Percentiles rank a stretch among this genome's conserved stretches.
Conservation (phyloP, 2,113 vertebrate genomes). For the Ochotona princeps region DNA sequence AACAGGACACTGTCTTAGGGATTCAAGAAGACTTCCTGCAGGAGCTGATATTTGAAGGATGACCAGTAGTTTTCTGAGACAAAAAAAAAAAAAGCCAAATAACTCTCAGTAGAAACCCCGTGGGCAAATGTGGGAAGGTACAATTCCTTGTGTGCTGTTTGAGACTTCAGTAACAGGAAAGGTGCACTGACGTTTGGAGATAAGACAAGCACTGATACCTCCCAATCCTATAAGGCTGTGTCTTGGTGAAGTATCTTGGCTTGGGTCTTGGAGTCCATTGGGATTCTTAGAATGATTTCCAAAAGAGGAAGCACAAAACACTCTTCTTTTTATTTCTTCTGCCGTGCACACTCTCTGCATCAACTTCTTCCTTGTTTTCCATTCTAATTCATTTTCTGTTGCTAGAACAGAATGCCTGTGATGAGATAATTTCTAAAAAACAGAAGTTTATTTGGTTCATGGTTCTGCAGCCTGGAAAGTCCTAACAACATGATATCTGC, state of each 20-base stretch:
- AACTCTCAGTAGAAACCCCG: background rate
- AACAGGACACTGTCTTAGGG: background rate
- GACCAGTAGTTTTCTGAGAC: background rate
- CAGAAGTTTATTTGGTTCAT: background rate
- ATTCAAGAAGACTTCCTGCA: background rate
- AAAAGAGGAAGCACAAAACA: background rate
- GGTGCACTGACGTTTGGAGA: background rate
- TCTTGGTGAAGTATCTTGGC: background rate
- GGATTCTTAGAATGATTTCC: background rate
- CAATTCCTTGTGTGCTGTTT: rapidly evolving
- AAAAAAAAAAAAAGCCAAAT: background rate
- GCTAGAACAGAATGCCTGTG: background rate
- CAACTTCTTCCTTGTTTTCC: background rate
- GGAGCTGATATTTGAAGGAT: background rate
- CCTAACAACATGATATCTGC: background rate
- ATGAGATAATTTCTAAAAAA: background rate
- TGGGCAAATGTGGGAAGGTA: background rate
- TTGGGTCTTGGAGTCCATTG: background rate
- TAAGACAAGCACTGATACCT: background rate
- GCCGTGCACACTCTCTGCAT: background rate
- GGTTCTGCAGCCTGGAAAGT: background rate
- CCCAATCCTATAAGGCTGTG: rapidly evolving
- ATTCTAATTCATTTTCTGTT: background rate
- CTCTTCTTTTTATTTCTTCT: background rate
- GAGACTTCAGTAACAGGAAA: no score